These are phyloP conservation scores for Tiliacea citrago DNA, from an alignment of 2,888 invertebrate species.

Conservation along the genomic window DNA sequence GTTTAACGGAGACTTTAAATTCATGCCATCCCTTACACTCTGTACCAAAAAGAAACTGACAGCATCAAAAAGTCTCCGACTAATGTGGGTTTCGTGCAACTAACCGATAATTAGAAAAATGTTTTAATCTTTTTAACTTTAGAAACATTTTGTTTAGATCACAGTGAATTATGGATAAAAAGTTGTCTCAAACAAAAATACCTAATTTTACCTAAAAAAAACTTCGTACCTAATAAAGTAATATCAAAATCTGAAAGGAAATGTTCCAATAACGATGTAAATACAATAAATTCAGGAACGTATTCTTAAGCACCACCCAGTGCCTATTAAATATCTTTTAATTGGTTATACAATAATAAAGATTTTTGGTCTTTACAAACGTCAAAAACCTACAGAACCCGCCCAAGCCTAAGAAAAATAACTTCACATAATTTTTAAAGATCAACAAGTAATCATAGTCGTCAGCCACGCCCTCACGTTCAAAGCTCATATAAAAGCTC, in stretches of 20 bases:
- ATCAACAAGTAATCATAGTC: slow-evolving; percentile 80
- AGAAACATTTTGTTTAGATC: not conserved
- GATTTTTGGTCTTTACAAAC: not conserved
- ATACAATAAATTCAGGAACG: no score
- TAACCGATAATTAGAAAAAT: no score
- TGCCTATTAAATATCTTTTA: not conserved
- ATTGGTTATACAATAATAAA: not conserved
- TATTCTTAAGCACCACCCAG: not conserved
- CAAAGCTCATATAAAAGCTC: slow-evolving; percentile 85
- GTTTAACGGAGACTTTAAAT: no score
- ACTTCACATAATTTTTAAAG: slow-evolving; percentile 76
- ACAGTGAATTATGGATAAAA: not conserved
- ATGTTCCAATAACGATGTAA: not conserved
- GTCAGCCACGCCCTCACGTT: slow-evolving; percentile 83
- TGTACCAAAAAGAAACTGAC: no score
- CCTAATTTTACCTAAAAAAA: not conserved
- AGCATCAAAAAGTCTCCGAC: no score
- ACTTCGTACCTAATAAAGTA: not conserved
- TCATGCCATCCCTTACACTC: no score
- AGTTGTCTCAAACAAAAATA: not conserved
- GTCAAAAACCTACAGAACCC: slow-evolving; percentile 54
- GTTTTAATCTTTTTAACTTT: not conserved
- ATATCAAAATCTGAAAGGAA: not conserved
- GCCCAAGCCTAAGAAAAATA: slow-evolving; percentile 22
- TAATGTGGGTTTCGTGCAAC: no score